phyloP scores from a whole-genome alignment of 2,888 invertebrate genomes.

The Drosophila tanythrix region DNA sequence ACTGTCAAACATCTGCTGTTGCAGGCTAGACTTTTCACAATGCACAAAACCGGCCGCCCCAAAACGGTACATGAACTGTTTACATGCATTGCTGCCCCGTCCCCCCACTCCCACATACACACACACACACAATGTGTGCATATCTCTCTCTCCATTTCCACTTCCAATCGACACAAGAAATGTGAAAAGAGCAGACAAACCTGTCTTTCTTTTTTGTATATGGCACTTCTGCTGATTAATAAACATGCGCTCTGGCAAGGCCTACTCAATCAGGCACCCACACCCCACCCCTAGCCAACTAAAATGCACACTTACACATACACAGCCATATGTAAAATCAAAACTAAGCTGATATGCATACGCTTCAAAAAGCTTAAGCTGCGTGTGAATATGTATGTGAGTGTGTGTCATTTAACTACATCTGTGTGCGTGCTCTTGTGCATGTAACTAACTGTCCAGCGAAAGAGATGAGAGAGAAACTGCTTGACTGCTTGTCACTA shows the following conservation, averaged over 20 bases:
- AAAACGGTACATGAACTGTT: conserved; percentile 65
- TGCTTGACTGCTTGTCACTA: conserved; percentile 9
- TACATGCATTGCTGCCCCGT: conserved; percentile 42
- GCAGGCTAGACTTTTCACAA: conserved; percentile 60
- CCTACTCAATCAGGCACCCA: conserved; percentile 71
- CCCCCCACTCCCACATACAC: background rate
- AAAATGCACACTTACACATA: conserved; percentile 35
- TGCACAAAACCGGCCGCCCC: conserved; percentile 64
- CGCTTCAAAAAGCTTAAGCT: conserved; percentile 52
- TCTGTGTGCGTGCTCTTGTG: conserved; percentile 2
- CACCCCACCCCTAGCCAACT: conserved; percentile 32
- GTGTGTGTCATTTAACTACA: conserved; percentile 32
- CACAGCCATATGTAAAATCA: conserved; percentile 25
- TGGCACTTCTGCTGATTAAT: conserved; percentile 71
- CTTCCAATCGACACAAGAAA: conserved; percentile 49
- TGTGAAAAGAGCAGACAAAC: conserved; percentile 53
- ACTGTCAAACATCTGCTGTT: conserved; percentile 22
- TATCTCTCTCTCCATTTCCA: conserved; percentile 17
- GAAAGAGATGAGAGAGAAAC: conserved; percentile 22
- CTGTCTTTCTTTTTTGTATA: conserved; percentile 44
- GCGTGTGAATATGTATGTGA: conserved; percentile 13
- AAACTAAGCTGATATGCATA: conserved; percentile 53
- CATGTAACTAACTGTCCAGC: conserved; percentile 50
- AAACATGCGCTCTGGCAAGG: conserved; percentile 76
- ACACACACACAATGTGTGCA: background rate